Conservation (phyloP, 2,797 vertebrate genomes). For the Pampus argenteus region DNA sequence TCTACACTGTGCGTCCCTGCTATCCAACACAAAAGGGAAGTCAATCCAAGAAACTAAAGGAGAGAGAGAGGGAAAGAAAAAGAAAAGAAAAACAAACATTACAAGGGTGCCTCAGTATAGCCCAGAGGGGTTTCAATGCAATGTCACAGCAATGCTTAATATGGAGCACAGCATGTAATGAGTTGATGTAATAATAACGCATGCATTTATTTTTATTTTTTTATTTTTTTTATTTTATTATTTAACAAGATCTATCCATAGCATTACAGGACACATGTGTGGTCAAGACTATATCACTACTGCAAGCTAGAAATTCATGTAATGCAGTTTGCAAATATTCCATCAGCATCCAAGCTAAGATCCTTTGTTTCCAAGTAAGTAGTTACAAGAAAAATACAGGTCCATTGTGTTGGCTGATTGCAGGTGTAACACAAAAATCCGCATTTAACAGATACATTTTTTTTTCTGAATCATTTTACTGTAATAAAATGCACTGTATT, state of each 20-base stretch:
- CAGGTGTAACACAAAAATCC: background rate
- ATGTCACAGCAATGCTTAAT: constrained; percentile 76
- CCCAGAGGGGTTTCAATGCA: constrained; percentile 84
- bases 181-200: constrained; percentile 78
- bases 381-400: background rate
- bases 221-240: constrained; percentile 18
- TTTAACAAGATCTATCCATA: constrained; percentile 54
- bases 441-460: background rate
- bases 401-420: background rate
- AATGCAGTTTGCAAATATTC: constrained; percentile 21
- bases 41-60: constrained; percentile 76
- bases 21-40: constrained; percentile 78
- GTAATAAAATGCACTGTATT: too few relatives aligned
- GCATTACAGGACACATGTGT: constrained; percentile 48
- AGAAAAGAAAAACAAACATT: constrained; percentile 78
- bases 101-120: constrained; percentile 66
- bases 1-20: constrained; percentile 75
- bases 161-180: constrained; percentile 67
- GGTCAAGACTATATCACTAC: constrained; percentile 36
- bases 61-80: constrained; percentile 45
- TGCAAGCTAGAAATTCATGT: constrained; percentile 17
- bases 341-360: background rate
- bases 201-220: constrained; percentile 43
- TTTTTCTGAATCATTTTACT: background rate
- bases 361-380: background rate